phyloP scores from a whole-genome alignment of 1,140 invertebrate species.

The Cotesia glomerata region DNA sequence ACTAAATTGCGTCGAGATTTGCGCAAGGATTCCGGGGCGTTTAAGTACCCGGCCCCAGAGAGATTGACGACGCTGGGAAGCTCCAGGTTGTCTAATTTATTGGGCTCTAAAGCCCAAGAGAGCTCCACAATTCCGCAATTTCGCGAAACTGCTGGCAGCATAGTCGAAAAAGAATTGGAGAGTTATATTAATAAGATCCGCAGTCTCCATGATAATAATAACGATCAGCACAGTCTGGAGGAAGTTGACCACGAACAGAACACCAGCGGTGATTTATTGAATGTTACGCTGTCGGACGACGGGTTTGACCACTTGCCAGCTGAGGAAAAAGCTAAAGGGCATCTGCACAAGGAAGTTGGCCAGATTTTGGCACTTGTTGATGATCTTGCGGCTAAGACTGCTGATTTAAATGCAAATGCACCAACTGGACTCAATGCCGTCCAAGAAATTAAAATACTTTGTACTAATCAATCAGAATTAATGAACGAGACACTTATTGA shows the following conservation, averaged over 20 bases:
- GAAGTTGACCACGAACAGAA: conserved; percentile 51
- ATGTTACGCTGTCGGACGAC: conserved; percentile 50
- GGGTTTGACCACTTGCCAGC: conserved; percentile 25
- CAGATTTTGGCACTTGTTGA: conserved; percentile 36
- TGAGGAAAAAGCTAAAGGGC: conserved; percentile 27
- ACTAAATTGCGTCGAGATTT: neutral
- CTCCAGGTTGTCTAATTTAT: neutral
- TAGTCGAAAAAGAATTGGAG: conserved; percentile 47
- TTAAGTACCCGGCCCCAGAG: neutral
- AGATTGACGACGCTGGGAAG: neutral
- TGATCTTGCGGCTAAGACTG: conserved; percentile 35
- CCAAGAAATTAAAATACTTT: neutral
- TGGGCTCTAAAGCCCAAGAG: neutral
- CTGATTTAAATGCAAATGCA: no score
- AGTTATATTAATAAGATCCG: conserved; percentile 51
- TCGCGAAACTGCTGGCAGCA: neutral
- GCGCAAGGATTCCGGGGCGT: conserved; percentile 3
- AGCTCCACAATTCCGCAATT: no score
- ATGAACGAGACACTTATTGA: neutral
- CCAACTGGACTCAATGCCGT: neutral
- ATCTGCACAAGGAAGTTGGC: conserved; percentile 23
- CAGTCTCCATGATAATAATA: conserved; percentile 40
- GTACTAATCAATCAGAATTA: neutral
- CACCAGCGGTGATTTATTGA: conserved; percentile 52
- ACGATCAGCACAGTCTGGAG: conserved; percentile 36